Evolutionary conservation across 2,113 vertebrate genomes (phyloP).

Genomic region (Panthera uncia): DNA sequence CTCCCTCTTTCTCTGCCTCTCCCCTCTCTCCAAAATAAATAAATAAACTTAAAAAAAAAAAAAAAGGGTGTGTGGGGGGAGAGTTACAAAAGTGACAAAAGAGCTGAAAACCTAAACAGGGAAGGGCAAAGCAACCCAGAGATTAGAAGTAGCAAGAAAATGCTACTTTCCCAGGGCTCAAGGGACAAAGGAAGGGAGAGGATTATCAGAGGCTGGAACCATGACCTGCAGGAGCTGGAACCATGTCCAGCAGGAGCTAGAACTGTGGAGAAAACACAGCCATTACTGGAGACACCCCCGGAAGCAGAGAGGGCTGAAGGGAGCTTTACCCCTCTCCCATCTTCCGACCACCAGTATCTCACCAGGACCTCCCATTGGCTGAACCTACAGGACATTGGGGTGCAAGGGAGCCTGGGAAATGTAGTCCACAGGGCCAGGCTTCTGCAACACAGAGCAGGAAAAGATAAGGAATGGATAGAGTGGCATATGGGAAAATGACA

Average conservation of each 20-base stretch:
- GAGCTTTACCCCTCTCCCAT: not conserved
- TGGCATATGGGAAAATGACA: not conserved
- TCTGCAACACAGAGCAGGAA: not conserved
- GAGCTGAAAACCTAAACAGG: not conserved
- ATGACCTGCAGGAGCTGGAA: not conserved
- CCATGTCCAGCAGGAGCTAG: not conserved
- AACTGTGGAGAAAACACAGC: not conserved
- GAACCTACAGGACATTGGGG: not conserved
- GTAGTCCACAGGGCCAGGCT: not conserved
- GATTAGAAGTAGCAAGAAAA: not conserved
- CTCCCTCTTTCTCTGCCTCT: too few relatives aligned
- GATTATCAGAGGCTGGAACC: not conserved
- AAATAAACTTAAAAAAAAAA: too few relatives aligned
- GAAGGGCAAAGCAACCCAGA: not conserved
- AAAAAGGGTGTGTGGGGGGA: not conserved
- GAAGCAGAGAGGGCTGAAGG: fast-evolving
- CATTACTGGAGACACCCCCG: not conserved
- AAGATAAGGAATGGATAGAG: not conserved
- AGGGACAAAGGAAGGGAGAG: not conserved
- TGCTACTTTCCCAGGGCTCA: not conserved
- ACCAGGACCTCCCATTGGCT: not conserved
- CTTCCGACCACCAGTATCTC: not conserved
- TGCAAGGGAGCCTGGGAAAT: constrained; percentile 52
- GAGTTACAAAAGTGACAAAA: not conserved
- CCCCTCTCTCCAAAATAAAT: too few relatives aligned